Percentiles rank a stretch among this genome's conserved stretches.
Evolutionary conservation across 2,888 invertebrate genomes (phyloP).

Genomic region (Eristalis tenax): DNA sequence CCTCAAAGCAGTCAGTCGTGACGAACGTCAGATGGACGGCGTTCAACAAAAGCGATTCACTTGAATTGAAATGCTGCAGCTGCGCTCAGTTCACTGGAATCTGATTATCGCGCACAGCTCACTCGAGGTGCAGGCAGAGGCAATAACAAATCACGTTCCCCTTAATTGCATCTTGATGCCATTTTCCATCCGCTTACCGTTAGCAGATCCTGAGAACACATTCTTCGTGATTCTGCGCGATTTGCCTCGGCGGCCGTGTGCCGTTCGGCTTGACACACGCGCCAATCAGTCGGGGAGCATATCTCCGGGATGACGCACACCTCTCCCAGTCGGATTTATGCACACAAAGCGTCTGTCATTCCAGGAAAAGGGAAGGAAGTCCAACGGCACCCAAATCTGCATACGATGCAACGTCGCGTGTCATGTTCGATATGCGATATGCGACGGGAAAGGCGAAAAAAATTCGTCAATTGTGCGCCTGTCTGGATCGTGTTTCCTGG

Average conservation of each 20-base stretch:
- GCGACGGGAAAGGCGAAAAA: background rate
- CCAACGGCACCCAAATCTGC: constrained; percentile 18
- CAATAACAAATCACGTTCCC: constrained; percentile 33
- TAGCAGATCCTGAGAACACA: constrained; percentile 14
- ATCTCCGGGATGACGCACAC: constrained; percentile 34
- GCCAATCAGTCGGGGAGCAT: constrained; percentile 35
- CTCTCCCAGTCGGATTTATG: constrained; percentile 8
- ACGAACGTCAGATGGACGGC: constrained; percentile 20
- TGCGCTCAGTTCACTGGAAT: background rate
- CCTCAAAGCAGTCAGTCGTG: constrained; percentile 41
- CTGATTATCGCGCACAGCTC: background rate
- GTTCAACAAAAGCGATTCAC: background rate
- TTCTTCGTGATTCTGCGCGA: background rate
- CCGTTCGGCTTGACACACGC: background rate
- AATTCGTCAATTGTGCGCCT: constrained; percentile 49
- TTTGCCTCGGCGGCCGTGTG: no score
- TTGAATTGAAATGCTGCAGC: background rate
- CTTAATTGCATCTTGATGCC: constrained; percentile 56
- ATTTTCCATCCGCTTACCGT: constrained; percentile 42
- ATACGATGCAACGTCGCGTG: constrained; percentile 15
- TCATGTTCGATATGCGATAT: background rate
- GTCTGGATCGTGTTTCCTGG: constrained; percentile 59
- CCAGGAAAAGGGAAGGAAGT: constrained; percentile 31
- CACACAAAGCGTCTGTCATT: background rate
- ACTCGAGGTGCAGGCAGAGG: background rate